Base-by-base conservation (phyloP, 2,888 invertebrate species). In the Sinentomon sp. region DNA sequence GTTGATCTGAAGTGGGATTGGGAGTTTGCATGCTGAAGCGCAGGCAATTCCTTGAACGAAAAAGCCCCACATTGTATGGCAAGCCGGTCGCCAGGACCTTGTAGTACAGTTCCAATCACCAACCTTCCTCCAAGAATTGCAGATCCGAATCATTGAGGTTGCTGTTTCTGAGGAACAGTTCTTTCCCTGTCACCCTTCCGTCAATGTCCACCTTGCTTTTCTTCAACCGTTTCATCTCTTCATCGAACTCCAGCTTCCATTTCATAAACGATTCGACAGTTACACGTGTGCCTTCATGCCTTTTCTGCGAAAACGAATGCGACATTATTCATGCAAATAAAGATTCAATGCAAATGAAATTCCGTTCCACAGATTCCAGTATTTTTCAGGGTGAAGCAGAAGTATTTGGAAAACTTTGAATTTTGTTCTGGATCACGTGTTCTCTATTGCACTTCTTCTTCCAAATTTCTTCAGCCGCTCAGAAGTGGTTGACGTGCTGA, bases 111-210 rank as follows among this genome's bases (percentile, higher is more conserved):
- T n/a, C n/a, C n/a, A 10, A 29, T 22, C 28, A 26, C 36, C 43
- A 51, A 64, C 77, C 78, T 55, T 80, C 85, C 54, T 83, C 74
- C 42, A 87, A 61, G 61, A 85, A 92, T 55, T 83, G 77, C 36
- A 97, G 68, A 60, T 97, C 97, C 4, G 94, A 94, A 47, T 89
- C 82, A 55, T 78, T 80, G 42, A 97, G 64, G 2, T 87, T 77
- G 39, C 73, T 76, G 53, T 97, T 94, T 34, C 66, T 67, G 54
- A 92, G 63, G 61, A 97, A 97, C 33, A 94, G 58, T 54, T 97
- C 89, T 50, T 67, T 68, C 12, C 94, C 94, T 0, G 87, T 87
- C 23, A 85, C 56, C 54, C 87, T 85, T 47, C 69, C 75, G 22
- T 64, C 67, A 38, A 72, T 72, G 39, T 66, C 67, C 18, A 66